phyloP scores from a whole-genome alignment of 2,797 vertebrate genomes.

The Micropoecilia bifurca region DNA sequence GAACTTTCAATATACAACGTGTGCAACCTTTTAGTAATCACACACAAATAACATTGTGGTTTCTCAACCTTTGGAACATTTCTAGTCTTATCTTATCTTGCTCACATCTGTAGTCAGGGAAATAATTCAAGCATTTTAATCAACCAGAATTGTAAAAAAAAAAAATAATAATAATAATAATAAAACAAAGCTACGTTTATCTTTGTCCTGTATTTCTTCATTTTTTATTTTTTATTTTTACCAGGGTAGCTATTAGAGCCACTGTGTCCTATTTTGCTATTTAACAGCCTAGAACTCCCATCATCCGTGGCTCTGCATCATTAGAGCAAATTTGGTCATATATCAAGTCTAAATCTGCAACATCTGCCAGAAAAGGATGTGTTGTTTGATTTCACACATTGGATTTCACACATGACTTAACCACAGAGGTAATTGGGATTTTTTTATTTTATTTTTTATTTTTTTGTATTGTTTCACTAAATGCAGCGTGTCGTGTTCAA shows the following conservation, averaged over 20 bases:
- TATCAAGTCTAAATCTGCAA: conserved; percentile 22
- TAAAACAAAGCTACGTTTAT: background rate
- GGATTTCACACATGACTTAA: conserved; percentile 53
- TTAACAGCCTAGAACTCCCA: conserved; percentile 1
- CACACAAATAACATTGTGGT: background rate
- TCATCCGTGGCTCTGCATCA: background rate
- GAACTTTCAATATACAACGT: background rate
- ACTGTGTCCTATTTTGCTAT: background rate
- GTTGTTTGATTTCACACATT: conserved; percentile 50
- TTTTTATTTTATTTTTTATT: no score
- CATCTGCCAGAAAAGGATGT: conserved; percentile 49
- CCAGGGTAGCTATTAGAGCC: background rate
- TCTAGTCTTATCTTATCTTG: background rate
- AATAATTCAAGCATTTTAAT: background rate
- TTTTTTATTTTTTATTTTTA: background rate
- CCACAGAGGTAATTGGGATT: conserved; percentile 44
- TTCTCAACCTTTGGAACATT: background rate
- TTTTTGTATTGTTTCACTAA: conserved; percentile 57
- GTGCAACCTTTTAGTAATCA: background rate
- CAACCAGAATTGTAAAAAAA: background rate
- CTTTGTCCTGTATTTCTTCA: background rate
- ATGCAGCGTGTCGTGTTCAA: conserved; percentile 57
- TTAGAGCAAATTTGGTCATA: background rate
- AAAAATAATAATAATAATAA: no score
- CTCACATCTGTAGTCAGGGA: background rate